phyloP scores from a whole-genome alignment of 1,140 invertebrate species.

The Popillia japonica region DNA sequence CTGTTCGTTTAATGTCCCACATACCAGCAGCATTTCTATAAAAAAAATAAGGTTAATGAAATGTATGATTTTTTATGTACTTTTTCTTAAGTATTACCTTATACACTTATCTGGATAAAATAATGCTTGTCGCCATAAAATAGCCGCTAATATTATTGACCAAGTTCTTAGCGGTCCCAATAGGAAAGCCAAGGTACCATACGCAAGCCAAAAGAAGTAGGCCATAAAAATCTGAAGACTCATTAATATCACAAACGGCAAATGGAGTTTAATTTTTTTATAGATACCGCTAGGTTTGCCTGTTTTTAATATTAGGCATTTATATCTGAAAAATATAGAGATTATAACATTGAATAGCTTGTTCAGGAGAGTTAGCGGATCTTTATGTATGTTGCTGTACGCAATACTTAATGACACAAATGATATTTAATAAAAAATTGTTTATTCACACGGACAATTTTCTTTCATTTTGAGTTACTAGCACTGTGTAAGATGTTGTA shows the following conservation, averaged over 20 bases:
- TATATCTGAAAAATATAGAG: not conserved
- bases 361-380: too few species aligned
- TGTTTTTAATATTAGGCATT: not conserved
- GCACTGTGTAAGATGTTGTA: too few species aligned
- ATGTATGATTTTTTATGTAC: not conserved
- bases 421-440: too few species aligned
- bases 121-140: slow-evolving; percentile 70
- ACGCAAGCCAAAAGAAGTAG: slow-evolving; percentile 82
- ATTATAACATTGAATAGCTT: too few species aligned
- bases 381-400: too few species aligned
- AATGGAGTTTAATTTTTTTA: slow-evolving; percentile 57
- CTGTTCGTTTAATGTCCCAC: slow-evolving; percentile 3
- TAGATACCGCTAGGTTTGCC: not conserved
- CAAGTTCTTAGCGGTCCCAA: slow-evolving; percentile 83
- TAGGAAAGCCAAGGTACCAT: slow-evolving; percentile 80
- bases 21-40: slow-evolving; percentile 7
- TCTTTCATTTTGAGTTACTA: too few species aligned
- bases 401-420: too few species aligned
- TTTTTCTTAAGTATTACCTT: slow-evolving; percentile 59
- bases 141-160: slow-evolving; percentile 73
- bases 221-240: slow-evolving; percentile 75
- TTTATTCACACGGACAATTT: too few species aligned
- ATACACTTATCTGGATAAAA: slow-evolving; percentile 63
- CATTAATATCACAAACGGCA: slow-evolving; percentile 68
- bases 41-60: not conserved